These are phyloP conservation scores for Spongia lamella DNA, from an alignment of 37 sponge, comb jelly and placozoan species.

Conservation along the genomic window DNA sequence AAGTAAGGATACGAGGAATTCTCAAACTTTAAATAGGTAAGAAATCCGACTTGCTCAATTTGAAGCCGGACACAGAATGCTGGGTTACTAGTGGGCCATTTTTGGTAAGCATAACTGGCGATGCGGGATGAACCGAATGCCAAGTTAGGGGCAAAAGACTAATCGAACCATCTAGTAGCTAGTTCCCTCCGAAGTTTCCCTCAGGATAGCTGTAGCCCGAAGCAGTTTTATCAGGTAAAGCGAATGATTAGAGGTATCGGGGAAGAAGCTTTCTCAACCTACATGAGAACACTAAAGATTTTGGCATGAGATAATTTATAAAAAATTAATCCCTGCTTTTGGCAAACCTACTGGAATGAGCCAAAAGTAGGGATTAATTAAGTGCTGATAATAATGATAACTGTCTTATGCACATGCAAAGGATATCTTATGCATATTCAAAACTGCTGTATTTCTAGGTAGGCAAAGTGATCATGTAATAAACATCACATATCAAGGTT, in stretches of 20 bases:
- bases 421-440: no score
- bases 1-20: no score
- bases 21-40: constrained; percentile 89
- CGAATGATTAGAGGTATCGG: constrained; percentile 84
- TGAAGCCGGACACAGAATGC: constrained; percentile 63
- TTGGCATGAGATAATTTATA: no score
- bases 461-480: no score
- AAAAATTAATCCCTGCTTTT: no score
- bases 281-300: no score
- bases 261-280: constrained; percentile 69
- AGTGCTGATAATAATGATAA: no score
- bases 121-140: constrained; percentile 86
- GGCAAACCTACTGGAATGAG: no score
- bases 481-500: no score
- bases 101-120: constrained; percentile 89
- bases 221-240: constrained; percentile 83
- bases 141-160: constrained; percentile 80
- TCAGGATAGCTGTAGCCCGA: constrained; percentile 73
- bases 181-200: constrained; percentile 87
- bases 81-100: constrained; percentile 82
- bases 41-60: constrained; percentile 47
- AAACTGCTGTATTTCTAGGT: no score
- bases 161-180: constrained; percentile 92
- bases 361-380: no score
- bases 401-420: no score